phyloP scores from a whole-genome alignment of 2,888 invertebrate genomes.

The Philonicus albiceps region DNA sequence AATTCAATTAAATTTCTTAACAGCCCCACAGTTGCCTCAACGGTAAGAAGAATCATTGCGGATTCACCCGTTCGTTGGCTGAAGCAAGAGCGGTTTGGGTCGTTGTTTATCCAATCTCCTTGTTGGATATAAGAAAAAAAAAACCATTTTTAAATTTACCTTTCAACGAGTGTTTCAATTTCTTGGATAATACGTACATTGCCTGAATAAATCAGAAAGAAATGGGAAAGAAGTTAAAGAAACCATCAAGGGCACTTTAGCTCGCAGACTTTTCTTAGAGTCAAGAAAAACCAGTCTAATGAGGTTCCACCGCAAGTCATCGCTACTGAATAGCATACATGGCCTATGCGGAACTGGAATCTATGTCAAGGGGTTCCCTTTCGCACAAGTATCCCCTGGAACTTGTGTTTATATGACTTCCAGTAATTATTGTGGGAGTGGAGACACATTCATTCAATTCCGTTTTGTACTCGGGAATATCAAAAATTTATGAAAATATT shows the following conservation, averaged over 20 bases:
- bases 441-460: neutral
- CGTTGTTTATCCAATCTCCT: neutral
- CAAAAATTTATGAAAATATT: neutral
- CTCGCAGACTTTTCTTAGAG: neutral
- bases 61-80: neutral
- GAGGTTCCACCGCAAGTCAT: neutral
- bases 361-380: neutral
- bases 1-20: slow-evolving; percentile 12
- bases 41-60: neutral
- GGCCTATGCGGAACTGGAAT: neutral
- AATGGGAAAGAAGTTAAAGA: neutral
- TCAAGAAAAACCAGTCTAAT: neutral
- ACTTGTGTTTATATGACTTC: neutral
- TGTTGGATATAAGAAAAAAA: neutral
- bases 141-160: neutral
- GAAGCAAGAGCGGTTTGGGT: neutral
- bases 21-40: neutral
- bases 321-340: neutral
- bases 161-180: slow-evolving; percentile 2
- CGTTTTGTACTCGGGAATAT: neutral
- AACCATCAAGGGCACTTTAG: neutral
- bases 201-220: neutral
- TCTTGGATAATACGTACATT: neutral
- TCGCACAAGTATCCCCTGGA: neutral
- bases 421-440: neutral